Percentiles rank a stretch among this genome's conserved stretches.
phyloP scores from a whole-genome alignment of 1,140 invertebrate species.

The Drosophila ironensis region DNA sequence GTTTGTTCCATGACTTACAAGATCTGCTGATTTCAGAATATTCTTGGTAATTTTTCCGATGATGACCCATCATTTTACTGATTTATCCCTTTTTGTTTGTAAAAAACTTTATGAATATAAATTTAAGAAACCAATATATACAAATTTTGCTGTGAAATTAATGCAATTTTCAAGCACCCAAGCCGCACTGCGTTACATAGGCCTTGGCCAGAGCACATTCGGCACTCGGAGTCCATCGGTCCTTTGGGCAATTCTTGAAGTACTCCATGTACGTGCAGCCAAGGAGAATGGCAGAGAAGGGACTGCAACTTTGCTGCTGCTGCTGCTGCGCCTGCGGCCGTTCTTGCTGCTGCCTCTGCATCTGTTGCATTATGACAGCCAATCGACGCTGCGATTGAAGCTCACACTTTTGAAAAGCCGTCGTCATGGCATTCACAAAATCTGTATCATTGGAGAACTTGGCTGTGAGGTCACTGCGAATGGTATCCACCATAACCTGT shows the following conservation, averaged over 20 bases:
- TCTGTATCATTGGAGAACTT: slow-evolving; percentile 63
- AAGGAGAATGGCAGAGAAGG: slow-evolving; percentile 64
- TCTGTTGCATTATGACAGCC: slow-evolving; percentile 38
- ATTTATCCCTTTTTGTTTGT: background rate
- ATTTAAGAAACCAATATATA: slow-evolving; percentile 1
- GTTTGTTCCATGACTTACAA: too few species aligned
- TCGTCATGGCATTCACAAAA: slow-evolving; percentile 63
- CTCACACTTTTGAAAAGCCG: slow-evolving; percentile 58
- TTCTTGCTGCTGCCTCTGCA: slow-evolving; percentile 13
- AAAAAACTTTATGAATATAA: background rate
- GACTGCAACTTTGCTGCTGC: slow-evolving; percentile 59
- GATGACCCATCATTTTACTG: background rate
- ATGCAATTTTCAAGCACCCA: slow-evolving; percentile 43
- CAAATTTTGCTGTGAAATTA: background rate
- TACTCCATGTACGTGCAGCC: slow-evolving; percentile 79
- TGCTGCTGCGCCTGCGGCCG: slow-evolving; percentile 54
- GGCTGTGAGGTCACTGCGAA: slow-evolving; percentile 43
- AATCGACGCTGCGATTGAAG: slow-evolving; percentile 53
- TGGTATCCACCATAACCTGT: slow-evolving; percentile 41
- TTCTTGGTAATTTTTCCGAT: too few species aligned
- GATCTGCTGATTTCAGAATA: too few species aligned
- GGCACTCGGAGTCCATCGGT: slow-evolving; percentile 66
- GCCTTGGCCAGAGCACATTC: slow-evolving; percentile 68
- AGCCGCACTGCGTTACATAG: slow-evolving; percentile 65
- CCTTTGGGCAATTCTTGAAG: slow-evolving; percentile 71